A percentile compares a stretch with the other conserved stretches of the same genome.
These are phyloP conservation scores for Ladona fulva DNA, from an alignment of 1,140 invertebrate species.

Conservation along the genomic window DNA sequence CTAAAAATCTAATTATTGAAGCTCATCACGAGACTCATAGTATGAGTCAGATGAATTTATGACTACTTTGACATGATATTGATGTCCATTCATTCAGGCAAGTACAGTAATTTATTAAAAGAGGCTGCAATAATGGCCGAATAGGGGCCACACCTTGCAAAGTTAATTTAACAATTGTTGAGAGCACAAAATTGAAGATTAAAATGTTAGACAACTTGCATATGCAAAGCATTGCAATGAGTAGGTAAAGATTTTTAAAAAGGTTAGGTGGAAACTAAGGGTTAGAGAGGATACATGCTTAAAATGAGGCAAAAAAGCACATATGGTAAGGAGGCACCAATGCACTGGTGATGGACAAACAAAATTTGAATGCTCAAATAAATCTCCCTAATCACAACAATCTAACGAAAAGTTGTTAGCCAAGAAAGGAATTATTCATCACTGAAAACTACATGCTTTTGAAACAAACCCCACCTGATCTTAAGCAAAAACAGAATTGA, in stretches of 20 bases:
- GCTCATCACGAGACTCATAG: no score
- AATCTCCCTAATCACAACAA: neutral
- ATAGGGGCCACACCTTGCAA: no score
- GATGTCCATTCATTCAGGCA: no score
- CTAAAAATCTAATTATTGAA: no score
- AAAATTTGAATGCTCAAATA: neutral
- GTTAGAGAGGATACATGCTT: no score
- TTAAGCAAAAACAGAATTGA: no score
- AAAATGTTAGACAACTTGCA: conserved; percentile 3
- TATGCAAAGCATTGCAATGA: neutral
- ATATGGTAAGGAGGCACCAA: neutral
- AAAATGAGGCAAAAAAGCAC: neutral
- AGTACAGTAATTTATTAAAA: no score
- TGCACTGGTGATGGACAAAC: neutral
- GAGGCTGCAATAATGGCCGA: no score
- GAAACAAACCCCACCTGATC: neutral
- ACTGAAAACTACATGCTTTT: neutral
- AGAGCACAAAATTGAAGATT: neutral
- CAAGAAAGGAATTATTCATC: neutral
- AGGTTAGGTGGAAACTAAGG: neutral
- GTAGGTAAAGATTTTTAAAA: neutral
- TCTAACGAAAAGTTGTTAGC: neutral
- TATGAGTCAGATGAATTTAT: no score
- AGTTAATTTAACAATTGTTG: no score
- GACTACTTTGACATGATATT: no score